Base-by-base conservation (phyloP, 2,797 vertebrate species). In the Eurystomus glaucurus region DNA sequence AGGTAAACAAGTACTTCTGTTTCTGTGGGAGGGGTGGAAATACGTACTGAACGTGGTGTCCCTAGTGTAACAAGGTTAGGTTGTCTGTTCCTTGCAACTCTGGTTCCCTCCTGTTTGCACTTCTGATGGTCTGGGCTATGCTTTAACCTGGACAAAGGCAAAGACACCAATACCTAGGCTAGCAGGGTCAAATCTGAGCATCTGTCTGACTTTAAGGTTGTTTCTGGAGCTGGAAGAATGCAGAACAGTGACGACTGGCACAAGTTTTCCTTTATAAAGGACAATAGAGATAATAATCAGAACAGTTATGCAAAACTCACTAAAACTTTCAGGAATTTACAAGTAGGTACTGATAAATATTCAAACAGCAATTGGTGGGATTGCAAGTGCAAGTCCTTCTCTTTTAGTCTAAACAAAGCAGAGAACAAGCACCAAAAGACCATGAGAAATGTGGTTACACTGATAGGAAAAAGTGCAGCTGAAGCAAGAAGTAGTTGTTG, bases 291-390 rank as follows among this genome's bases (percentile, higher is more conserved):
- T 91, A 96, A 94, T 35, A 17, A 95, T 90, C 91, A 80, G 69
- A 81, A 86, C 58, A 74, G 60, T 68, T 70, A 94, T 72, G 66
- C 61, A 83, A 90, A 95, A 72, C 71, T 72, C 76, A 84, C 58
- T 57, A 85, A 93, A 89, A 93, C 83, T 93, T 93, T 68, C 76
- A 90, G 88, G 93, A 94, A 93, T 89, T 96, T 94, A 78, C 29
- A 92, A 81, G 88, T 78, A 95, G 65, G 70, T 93, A 79, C 84
- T 68, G 55, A 20, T 83, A 79, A 94, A 96, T 94, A 88, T 77
- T 96, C 84, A 65, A 94, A 91, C 83, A 89, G 45, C 70, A 95
- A 75, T 77, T 79, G 41, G 50, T 94, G 80, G 46, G 77, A 70
- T 43, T 93, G 41, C 57, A 94, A 77, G 79, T 68, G 37, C 61